phyloP scores from a whole-genome alignment of 1,140 invertebrate species.

The Triops cancriformis region DNA sequence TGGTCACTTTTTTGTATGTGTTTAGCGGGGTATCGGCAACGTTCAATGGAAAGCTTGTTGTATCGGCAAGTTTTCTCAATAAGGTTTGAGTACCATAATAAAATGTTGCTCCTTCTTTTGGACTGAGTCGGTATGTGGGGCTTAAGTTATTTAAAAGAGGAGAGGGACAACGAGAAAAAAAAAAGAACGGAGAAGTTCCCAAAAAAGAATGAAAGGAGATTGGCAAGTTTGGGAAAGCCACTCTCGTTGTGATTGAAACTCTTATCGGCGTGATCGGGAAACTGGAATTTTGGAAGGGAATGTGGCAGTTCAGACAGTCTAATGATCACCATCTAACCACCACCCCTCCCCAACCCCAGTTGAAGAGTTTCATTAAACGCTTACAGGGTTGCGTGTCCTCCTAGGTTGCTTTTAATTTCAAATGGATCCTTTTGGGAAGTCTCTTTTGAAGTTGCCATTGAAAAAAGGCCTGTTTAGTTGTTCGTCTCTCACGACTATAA shows the following conservation, averaged over 20 bases:
- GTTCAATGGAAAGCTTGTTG: neutral
- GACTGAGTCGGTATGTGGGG: neutral
- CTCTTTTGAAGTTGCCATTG: neutral
- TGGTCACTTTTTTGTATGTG: neutral
- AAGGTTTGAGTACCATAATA: neutral
- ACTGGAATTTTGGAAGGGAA: conserved; percentile 9
- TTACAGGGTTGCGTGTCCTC: neutral
- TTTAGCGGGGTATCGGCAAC: neutral
- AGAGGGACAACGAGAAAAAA: too few species aligned
- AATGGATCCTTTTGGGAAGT: neutral
- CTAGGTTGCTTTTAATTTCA: neutral
- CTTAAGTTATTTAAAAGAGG: too few species aligned
- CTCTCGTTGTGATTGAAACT: neutral
- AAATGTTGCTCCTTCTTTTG: neutral
- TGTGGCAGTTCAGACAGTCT: neutral
- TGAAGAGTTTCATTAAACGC: neutral
- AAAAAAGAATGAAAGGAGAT: neutral
- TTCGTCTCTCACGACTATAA: conserved; percentile 4
- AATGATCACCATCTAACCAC: neutral
- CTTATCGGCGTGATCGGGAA: neutral
- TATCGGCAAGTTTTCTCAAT: neutral
- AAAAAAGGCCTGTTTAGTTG: neutral
- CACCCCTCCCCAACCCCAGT: neutral
- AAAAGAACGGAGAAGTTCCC: too few species aligned
- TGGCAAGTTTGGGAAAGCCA: neutral